Base-by-base conservation (phyloP, 2,797 vertebrate species). In the Coendou prehensilis region DNA sequence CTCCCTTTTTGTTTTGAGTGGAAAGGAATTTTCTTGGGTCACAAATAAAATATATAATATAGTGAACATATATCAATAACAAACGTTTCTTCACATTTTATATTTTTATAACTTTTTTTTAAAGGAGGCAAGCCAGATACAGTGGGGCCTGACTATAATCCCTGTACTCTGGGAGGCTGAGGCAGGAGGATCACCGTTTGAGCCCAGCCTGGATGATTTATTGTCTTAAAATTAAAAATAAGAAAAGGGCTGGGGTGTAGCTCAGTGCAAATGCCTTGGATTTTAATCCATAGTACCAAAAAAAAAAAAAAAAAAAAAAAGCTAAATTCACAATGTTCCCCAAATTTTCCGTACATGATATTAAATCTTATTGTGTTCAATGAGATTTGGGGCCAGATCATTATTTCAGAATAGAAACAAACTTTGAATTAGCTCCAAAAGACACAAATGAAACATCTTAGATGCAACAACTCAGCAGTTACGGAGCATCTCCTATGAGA, bases 401-500 rank as follows among this genome's bases (percentile, higher is more conserved):
- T 84, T 91, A 79, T 78, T 81, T 93, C 45, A 61, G 79, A 82
- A 61, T 82, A 80, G 3, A 47, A 54, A 52, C 84, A 71, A 87
- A 86, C 23, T 91, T 71, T 22, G 78, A 64, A 71, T 84, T 30
- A 22, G 54, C 73, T 95, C 82, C 28, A 33, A 80, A 89, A 89
- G 80, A 83, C 26, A 45, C 30, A 79, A 63, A 69, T 6, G 59
- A 54, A 54, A 83, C 82, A 33, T 15, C 23, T 95, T 10, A 33
- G 17, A 52, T 69, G 50, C 10, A n/a, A 56, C 59, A 10, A 41
- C 57, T 45, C 22, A 79, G 11, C n/a, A 37, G 33, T 56, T 13
- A 22, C 41, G 9, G 22, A 47, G 17, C 5, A 3, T 23, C 28
- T 54, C 37, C 8, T 26, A 30, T 50, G 10, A 28, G 1, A 73